These are phyloP conservation scores for Danio kyathit DNA, from an alignment of 2,797 vertebrate species.

Conservation along the genomic window DNA sequence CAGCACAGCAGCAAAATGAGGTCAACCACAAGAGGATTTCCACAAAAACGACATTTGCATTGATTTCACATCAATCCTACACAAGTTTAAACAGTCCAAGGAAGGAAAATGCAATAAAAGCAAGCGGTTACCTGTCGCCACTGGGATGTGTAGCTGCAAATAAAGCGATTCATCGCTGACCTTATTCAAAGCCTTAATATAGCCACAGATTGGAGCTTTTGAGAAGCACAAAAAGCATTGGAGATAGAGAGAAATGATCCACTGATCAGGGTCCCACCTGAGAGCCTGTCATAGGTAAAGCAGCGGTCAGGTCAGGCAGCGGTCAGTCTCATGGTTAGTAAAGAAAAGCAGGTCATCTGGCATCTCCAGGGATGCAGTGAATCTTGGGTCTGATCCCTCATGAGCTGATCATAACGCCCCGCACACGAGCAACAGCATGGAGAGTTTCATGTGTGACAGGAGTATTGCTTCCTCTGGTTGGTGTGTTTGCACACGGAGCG, in stretches of 20 bases:
- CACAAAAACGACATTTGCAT: neutral
- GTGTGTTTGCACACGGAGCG: slow-evolving; percentile 23
- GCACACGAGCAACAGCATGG: neutral
- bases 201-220: slow-evolving; percentile 44
- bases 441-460: slow-evolving; percentile 6
- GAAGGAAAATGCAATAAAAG: slow-evolving; percentile 23
- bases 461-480: slow-evolving; percentile 10
- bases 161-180: slow-evolving; percentile 56
- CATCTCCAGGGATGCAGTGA: slow-evolving; percentile 21
- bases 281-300: slow-evolving; percentile 2
- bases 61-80: slow-evolving; percentile 7
- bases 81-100: slow-evolving; percentile 11
- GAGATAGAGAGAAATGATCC: slow-evolving; percentile 12
- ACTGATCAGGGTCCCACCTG: slow-evolving; percentile 12
- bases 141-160: slow-evolving; percentile 37
- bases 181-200: slow-evolving; percentile 64
- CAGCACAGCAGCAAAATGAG: slow-evolving; percentile 41
- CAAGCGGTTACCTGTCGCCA: slow-evolving; percentile 45
- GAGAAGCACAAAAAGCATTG: slow-evolving; percentile 14
- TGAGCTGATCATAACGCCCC: neutral
- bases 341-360: slow-evolving; percentile 34
- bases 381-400: neutral
- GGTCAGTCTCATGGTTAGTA: slow-evolving; percentile 3
- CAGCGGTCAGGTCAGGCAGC: neutral
- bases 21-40: slow-evolving; percentile 40